Conservation (phyloP, 2,888 invertebrate genomes). For the Penaeus monodon region DNA sequence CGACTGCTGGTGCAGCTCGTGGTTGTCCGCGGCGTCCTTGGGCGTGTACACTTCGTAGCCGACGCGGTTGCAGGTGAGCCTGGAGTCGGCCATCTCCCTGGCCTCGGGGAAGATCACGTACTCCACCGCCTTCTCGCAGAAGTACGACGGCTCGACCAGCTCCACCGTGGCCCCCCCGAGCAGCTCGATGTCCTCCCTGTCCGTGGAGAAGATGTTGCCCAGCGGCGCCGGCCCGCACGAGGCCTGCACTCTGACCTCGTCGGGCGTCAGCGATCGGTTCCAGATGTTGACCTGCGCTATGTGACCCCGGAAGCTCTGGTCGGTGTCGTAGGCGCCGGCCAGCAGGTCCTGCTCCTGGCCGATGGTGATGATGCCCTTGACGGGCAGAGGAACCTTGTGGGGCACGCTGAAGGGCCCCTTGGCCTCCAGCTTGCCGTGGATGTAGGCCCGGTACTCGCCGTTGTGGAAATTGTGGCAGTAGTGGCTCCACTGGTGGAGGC, state of each 20-base stretch:
- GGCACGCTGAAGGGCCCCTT: slow-evolving; percentile 39
- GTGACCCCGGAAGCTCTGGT: slow-evolving; percentile 48
- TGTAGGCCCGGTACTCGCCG: slow-evolving; percentile 54
- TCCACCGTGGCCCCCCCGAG: slow-evolving; percentile 45
- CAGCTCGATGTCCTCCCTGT: slow-evolving; percentile 50
- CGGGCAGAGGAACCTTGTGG: slow-evolving; percentile 37
- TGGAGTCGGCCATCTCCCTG: slow-evolving; percentile 44
- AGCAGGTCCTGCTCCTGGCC: slow-evolving; percentile 57
- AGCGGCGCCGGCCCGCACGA: slow-evolving; percentile 22
- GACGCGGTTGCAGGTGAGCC: slow-evolving; percentile 32
- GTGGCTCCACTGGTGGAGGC: slow-evolving; percentile 53
- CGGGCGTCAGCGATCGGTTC: slow-evolving; percentile 43
- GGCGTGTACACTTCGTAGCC: slow-evolving; percentile 53
- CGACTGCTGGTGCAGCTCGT: slow-evolving; percentile 34
- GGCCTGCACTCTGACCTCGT: slow-evolving; percentile 40
- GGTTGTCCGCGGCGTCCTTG: slow-evolving; percentile 23
- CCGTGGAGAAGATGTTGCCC: slow-evolving; percentile 55
- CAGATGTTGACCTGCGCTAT: slow-evolving; percentile 55
- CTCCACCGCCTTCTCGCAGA: slow-evolving; percentile 47
- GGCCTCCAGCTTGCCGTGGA: slow-evolving; percentile 40
- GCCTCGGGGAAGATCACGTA: slow-evolving; percentile 56
- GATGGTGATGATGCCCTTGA: slow-evolving; percentile 55
- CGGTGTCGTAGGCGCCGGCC: slow-evolving; percentile 47
- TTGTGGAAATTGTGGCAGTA: slow-evolving; percentile 56
- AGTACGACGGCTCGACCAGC: slow-evolving; percentile 28